Evolutionary conservation across 2,797 vertebrate genomes (phyloP), one percentile per base, ranked within the genome.

Genomic region (Paedocypris micromegethes): DNA sequence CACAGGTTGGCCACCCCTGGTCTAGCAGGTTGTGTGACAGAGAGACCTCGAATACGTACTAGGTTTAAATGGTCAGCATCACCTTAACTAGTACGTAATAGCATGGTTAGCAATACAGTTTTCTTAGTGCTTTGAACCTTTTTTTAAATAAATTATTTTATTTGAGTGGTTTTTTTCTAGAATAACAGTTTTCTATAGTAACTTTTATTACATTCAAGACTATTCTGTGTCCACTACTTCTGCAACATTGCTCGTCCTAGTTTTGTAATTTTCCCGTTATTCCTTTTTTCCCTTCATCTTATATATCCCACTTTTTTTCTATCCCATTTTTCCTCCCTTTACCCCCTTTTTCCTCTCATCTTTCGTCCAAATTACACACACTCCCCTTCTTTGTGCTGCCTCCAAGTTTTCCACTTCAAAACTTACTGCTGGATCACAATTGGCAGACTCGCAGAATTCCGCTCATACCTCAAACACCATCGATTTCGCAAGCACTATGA

Each of bases 381-480:
- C 23, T 23, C 23, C 23, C 37, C 52, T 4, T 64, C 54, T 70
- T 58, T 70, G 53, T 70, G 68, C 68, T 46, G 45, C 23, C 46
- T 40, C 48, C 42, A 9, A 62, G 58, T 42, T 54, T 66, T 75
- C 68, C 53, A 55, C 55, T 72, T 45, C 23, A 23, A 23, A 23
- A 23, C 23, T 23, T 66, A n/a, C 72, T 57, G 70, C 58, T 53
- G 47, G 46, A 75, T 46, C 49, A 40, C 47, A 8, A 37, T 23
- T 71, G 77, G 73, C 71, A 65, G 56, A 23, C 77, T 62, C 67
- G 58, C 42, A 58, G 48, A 75, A 75, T 61, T 58, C 73, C 68
- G 66, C 61, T 60, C 67, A 54, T 69, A 57, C 49, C 63, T 73
- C 76, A 64, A 72, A 73, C 73, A 5, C 3, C 9, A 40, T 62